These are phyloP conservation scores for Phalacrocorax carbo DNA, from an alignment of 2,113 vertebrate genomes.

Conservation along the genomic window DNA sequence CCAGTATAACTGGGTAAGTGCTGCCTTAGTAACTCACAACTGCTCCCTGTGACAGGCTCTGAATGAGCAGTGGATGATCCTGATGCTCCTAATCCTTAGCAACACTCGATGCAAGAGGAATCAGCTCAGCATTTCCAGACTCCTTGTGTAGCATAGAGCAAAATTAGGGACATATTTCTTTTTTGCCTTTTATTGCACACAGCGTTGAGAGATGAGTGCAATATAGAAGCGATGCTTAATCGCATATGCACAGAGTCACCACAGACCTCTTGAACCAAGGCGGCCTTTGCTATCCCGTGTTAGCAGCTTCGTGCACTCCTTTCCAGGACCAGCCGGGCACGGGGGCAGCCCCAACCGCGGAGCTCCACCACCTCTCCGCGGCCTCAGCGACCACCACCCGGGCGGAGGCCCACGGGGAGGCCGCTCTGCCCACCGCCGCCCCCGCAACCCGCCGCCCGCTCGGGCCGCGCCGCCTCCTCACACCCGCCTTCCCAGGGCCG, in stretches of 20 bases:
- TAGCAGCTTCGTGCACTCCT: accelerated
- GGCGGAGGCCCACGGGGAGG: not conserved
- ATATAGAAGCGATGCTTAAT: accelerated
- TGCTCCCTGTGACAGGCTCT: not conserved
- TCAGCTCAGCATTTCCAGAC: not conserved
- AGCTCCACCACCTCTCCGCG: not conserved
- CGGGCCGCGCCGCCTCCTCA: not conserved
- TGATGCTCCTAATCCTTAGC: not conserved
- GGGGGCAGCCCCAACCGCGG: not conserved
- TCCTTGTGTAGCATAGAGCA: not conserved
- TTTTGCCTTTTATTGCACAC: not conserved
- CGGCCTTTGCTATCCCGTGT: accelerated
- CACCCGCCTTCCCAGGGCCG: not conserved
- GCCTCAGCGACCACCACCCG: not conserved
- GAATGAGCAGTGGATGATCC: accelerated
- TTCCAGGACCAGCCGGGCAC: accelerated
- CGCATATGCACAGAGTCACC: accelerated
- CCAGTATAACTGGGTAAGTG: accelerated
- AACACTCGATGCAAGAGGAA: accelerated
- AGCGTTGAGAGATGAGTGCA: accelerated
- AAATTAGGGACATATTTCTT: accelerated
- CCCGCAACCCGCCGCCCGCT: not conserved
- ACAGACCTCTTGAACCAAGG: no score
- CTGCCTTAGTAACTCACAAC: not conserved
- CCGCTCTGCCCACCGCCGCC: not conserved